Evolutionary conservation across 2,113 vertebrate species (phyloP).

Genomic region (Sinocyclocheilus anophthalmus): DNA sequence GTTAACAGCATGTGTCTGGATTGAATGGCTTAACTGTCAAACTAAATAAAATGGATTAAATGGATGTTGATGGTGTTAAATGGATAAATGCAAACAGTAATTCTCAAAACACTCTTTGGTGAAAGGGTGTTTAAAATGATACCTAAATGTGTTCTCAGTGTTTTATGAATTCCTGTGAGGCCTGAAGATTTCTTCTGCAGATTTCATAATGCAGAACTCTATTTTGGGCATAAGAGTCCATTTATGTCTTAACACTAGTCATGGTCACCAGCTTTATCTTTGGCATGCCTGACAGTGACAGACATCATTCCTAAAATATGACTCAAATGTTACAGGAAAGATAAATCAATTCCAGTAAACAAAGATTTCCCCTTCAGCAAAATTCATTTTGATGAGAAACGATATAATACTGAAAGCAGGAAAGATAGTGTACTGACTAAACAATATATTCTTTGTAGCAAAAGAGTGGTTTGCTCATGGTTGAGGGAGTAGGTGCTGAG

Average conservation of each 20-base stretch:
- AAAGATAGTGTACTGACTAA: background rate
- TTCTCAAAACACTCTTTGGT: background rate
- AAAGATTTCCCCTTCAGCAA: background rate
- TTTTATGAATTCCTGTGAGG: background rate
- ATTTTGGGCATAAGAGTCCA: background rate
- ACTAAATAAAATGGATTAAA: background rate
- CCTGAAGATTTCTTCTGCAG: background rate
- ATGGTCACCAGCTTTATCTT: constrained; percentile 26
- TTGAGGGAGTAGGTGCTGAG: background rate
- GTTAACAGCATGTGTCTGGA: background rate
- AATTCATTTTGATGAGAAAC: background rate
- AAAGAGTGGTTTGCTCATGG: background rate
- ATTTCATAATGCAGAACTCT: background rate
- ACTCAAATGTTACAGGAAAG: constrained; percentile 16
- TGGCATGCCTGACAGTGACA: background rate
- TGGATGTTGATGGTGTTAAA: background rate
- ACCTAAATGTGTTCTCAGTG: background rate
- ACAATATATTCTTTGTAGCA: constrained; percentile 13
- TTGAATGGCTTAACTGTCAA: background rate
- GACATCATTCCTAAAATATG: constrained; percentile 28
- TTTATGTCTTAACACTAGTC: background rate
- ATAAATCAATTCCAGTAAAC: background rate
- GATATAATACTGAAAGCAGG: background rate
- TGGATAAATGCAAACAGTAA: background rate
- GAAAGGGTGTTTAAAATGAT: background rate